phyloP scores from a whole-genome alignment of 35 echinoderm and acorn worm genomes.

The Ophioderma brevispina region DNA sequence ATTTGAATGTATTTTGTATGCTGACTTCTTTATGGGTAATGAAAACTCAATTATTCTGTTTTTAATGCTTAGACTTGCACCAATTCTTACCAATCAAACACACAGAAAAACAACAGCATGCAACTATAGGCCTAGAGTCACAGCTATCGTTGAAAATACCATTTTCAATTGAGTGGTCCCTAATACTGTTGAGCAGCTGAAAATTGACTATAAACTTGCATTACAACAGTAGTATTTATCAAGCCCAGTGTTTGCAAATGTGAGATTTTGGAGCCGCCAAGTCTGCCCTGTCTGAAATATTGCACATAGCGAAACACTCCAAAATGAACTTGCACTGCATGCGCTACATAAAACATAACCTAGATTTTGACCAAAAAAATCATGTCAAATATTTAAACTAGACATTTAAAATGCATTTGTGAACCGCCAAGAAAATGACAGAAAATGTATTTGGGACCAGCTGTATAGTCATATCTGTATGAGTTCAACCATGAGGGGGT shows the following conservation, averaged over 20 bases:
- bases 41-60: too few species aligned
- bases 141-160: too few species aligned
- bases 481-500: not conserved
- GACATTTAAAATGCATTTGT: not conserved
- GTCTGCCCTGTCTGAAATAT: not conserved
- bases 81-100: too few species aligned
- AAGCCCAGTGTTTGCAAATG: not conserved
- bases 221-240: not conserved
- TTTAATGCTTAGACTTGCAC: too few species aligned
- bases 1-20: too few species aligned
- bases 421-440: not conserved
- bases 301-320: constrained; percentile 4
- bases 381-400: not conserved
- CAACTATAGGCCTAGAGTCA: too few species aligned
- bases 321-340: constrained; percentile 3
- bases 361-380: not conserved
- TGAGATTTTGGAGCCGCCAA: not conserved
- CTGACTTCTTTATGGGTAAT: too few species aligned
- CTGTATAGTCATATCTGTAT: not conserved
- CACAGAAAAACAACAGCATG: too few species aligned
- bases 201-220: too few species aligned
- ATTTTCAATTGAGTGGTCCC: too few species aligned
- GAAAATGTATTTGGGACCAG: not conserved
- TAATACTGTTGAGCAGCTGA: too few species aligned
- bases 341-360: constrained; percentile 6